These are phyloP conservation scores for Clarias laeviceps DNA, from an alignment of 2,797 vertebrate species.

Conservation along the genomic window DNA sequence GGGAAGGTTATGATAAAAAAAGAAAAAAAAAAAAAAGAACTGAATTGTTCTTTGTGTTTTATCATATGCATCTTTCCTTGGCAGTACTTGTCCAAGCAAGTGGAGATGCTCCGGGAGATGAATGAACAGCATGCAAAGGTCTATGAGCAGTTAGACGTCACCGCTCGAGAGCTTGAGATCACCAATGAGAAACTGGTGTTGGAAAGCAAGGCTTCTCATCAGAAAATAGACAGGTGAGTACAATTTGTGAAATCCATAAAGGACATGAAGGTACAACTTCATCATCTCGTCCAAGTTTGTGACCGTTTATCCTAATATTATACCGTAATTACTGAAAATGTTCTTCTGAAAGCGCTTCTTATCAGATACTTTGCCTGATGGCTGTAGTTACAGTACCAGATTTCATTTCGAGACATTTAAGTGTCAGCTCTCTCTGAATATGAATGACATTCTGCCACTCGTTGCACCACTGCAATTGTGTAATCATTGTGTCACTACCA, in stretches of 20 bases:
- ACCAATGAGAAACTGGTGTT: slow-evolving; percentile 92
- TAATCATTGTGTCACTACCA: not conserved
- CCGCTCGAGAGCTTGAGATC: slow-evolving; percentile 90
- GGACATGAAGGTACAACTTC: not conserved
- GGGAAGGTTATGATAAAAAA: not conserved
- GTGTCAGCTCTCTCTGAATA: not conserved
- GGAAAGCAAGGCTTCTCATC: slow-evolving; percentile 93
- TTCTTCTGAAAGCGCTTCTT: not conserved
- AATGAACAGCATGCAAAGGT: slow-evolving; percentile 97
- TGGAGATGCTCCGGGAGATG: slow-evolving; percentile 90
- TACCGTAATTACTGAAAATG: not conserved
- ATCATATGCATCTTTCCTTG: not conserved
- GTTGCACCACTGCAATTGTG: not conserved
- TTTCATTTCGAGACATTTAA: not conserved
- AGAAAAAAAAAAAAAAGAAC: not conserved
- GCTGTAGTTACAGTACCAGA: not conserved
- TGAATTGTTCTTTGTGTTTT: not conserved
- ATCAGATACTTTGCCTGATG: not conserved
- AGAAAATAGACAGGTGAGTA: slow-evolving; percentile 91
- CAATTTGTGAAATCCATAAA: too few relatives aligned
- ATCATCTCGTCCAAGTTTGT: not conserved
- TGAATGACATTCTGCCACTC: not conserved
- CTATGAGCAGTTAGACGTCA: slow-evolving; percentile 95
- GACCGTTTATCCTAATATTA: not conserved
- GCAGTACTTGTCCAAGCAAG: slow-evolving; percentile 93